Evolutionary conservation across 2,888 invertebrate genomes (phyloP), one percentile per base, ranked within the genome.

Genomic region (Orthonevra nobilis): DNA sequence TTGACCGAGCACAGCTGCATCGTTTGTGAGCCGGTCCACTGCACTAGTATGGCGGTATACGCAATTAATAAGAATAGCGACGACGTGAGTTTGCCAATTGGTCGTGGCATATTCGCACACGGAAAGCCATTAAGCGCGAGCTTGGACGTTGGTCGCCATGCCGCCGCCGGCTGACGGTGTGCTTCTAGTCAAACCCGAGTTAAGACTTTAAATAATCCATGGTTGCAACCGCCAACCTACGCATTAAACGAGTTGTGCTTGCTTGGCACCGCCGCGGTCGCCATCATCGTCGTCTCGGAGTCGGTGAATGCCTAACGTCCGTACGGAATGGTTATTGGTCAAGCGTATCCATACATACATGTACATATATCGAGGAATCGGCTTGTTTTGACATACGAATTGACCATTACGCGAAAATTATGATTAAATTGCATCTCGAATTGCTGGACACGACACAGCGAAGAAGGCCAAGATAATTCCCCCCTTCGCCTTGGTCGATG

Each of bases 381-480:
- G 61, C 68, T 79, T 79, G 73, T 79, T 79, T 68, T 79, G 79
- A 79, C 79, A 48, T 79, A 56, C 73, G 79, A 79, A 79, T 79
- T 61, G 73, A 46, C 79, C 73, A 79, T 79, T 79, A 79, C 68
- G 54, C 34, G 79, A 79, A 79, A 79, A 75, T 75, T 75, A 75
- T 75, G 74, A 75, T 75, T 75, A 75, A 75, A 75, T 69, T 75
- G 74, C 69, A 69, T 69, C 68, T 79, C 66, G 60, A 79, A 79
- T 66, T 66, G 72, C 48, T n/a, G n/a, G n/a, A n/a, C n/a, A 44
- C 36, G 23, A 30, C 58, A 19, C 58, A 17, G 23, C 0, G 20
- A 20, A 46, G 10, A 10, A 5, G 19, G 30, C 17, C 4, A 32
- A 42, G 23, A 20, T 3, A 6, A 54, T 3, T 26, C n/a, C 9